Evolutionary conservation across 2,888 invertebrate species (phyloP).

Genomic region (Microctonus brassicae): DNA sequence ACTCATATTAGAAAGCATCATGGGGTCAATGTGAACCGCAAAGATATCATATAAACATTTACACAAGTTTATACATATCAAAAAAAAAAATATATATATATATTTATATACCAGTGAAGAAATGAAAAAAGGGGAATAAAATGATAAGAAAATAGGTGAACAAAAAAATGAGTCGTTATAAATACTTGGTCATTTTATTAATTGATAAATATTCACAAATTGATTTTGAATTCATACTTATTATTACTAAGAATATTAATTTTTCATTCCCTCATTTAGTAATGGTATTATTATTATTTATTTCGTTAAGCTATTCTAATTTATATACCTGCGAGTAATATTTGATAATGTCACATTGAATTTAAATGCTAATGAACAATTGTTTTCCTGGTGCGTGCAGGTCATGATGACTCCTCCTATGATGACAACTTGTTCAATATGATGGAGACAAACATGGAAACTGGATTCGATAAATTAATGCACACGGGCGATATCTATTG

Average conservation of each 20-base stretch:
- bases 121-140: neutral
- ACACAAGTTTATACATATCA: too few species aligned
- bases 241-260: neutral
- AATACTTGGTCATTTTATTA: neutral
- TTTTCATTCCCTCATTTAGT: neutral
- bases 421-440: conserved; percentile 51
- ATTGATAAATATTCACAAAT: neutral
- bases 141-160: neutral
- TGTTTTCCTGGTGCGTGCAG: conserved; percentile 56
- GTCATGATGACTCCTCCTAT: conserved; percentile 37
- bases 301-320: neutral
- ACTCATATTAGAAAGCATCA: neutral
- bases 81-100: too few species aligned
- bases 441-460: conserved; percentile 51
- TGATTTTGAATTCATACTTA: neutral
- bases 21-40: neutral
- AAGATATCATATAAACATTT: neutral
- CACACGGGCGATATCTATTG: conserved; percentile 55
- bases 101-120: neutral
- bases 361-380: neutral
- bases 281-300: neutral
- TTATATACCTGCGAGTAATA: neutral
- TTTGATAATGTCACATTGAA: neutral
- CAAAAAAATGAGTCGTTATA: neutral
- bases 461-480: conserved; percentile 44